Evolutionary conservation across 1,140 invertebrate genomes (phyloP), one percentile per base, ranked within the genome.

Genomic region (Ceratina calcarata): DNA sequence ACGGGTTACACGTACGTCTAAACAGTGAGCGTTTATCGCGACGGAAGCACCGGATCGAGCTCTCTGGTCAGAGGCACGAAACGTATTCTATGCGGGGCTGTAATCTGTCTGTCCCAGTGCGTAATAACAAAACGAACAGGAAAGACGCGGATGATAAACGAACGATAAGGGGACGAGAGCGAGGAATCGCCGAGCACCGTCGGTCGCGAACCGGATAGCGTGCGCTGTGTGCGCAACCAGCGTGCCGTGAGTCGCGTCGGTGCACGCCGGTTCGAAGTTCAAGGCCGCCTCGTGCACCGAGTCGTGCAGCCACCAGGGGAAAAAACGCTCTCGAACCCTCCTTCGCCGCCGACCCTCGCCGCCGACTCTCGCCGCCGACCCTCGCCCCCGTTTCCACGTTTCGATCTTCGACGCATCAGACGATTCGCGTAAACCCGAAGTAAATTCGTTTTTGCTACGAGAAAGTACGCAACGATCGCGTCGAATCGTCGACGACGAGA

Each of bases 171-270:
- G 61, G 75, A 65, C 53, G 61, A 57, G 62, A 58, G 12, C 53
- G 67, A 55, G 55, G 66, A 79, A 72, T 83, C 70, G 74, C 27
- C 65, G 57, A 57, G 71, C 58, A 65, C 83, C 72, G 83, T 64
- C 78, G 62, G 16, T 55, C 65, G 45, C 55, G 66, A 37, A 78
- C 84, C 84, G 82, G 84, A 85, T 85, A 73, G 58, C 82, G 75
- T 76, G 66, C 58, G 18, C 53, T 37, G 6, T n/a, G 32, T 24
- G 8, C 32, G 18, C 24, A 20, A 18, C 62, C 16, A 53, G n/a
- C 27, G 13, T 55, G 66, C n/a, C 22, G 24, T 24, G n/a, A n/a
- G n/a, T n/a, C n/a, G n/a, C n/a, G 45, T 37, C 27, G 32, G 32
- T 37, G 32, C 27, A n/a, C 8, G 13, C 61, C 32, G 24, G 62